Percentiles rank a stretch among this genome's conserved stretches.
These are phyloP conservation scores for Cerastoderma edule DNA, from an alignment of 2,888 invertebrate species.

Conservation along the genomic window DNA sequence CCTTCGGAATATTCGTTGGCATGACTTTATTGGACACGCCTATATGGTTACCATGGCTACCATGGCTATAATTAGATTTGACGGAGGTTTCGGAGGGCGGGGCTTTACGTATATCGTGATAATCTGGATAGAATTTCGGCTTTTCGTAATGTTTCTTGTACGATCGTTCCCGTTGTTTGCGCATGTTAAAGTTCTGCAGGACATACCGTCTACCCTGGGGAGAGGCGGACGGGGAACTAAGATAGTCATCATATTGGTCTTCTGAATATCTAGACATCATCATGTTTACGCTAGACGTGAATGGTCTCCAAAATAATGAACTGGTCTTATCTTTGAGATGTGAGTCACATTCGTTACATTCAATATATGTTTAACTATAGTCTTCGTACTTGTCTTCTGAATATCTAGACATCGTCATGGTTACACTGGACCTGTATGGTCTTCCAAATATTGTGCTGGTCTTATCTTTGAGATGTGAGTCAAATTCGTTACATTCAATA, in stretches of 20 bases:
- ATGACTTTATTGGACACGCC: conserved; percentile 53
- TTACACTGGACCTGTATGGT: not conserved
- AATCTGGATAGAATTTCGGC: conserved; percentile 19
- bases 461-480: too few relatives aligned
- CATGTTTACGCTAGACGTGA: not conserved
- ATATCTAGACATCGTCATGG: conserved; percentile 54
- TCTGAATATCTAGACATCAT: conserved; percentile 59
- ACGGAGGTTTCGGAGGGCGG: conserved; percentile 42
- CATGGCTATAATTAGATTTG: conserved; percentile 27
- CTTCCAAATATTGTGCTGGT: too few relatives aligned
- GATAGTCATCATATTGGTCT: conserved; percentile 19
- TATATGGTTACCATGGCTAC: conserved; percentile 41
- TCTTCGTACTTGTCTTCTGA: conserved; percentile 29
- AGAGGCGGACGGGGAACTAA: conserved; percentile 39
- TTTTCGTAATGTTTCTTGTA: conserved; percentile 18
- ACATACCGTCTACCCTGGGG: conserved; percentile 54
- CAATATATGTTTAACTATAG: too few relatives aligned
- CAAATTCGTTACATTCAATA: too few relatives aligned
- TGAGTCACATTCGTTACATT: too few relatives aligned
- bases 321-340: too few relatives aligned
- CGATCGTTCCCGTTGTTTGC: conserved; percentile 29
- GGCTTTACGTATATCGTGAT: conserved; percentile 38
- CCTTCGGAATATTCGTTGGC: conserved; percentile 35
- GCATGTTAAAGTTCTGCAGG: conserved; percentile 52
- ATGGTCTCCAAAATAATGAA: too few relatives aligned